phyloP scores from a whole-genome alignment of 2,113 vertebrate genomes.

The Mixornis gularis region DNA sequence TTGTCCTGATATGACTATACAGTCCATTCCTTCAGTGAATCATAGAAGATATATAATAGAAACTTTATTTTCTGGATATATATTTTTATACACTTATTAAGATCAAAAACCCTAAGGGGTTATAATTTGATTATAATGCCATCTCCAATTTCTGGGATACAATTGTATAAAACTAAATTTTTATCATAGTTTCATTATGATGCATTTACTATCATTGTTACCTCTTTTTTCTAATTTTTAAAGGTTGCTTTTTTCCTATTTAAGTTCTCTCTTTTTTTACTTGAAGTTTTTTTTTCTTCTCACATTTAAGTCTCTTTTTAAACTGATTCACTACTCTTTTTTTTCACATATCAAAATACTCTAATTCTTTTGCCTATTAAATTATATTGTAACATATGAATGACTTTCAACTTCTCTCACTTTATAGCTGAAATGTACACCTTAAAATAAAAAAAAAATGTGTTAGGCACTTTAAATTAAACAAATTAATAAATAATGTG shows the following conservation, averaged over 20 bases:
- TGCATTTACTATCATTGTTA: not conserved
- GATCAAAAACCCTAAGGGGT: not conserved
- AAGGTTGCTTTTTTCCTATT: not conserved
- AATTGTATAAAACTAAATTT: not conserved
- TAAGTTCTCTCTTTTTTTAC: not conserved
- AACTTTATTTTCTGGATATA: not conserved
- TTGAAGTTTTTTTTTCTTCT: not conserved
- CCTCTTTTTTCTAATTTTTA: not conserved
- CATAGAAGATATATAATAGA: not conserved
- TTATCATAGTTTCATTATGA: not conserved
- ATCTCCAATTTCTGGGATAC: not conserved
- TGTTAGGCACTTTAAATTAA: not conserved
- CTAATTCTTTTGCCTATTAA: not conserved
- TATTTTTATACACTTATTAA: not conserved
- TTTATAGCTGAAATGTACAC: not conserved
- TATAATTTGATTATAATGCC: not conserved
- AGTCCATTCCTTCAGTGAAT: not conserved
- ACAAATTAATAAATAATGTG: not conserved
- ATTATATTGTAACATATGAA: not conserved
- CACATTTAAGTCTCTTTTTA: not conserved
- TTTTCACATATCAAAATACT: not conserved
- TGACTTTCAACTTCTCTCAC: not conserved
- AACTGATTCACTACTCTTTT: not conserved
- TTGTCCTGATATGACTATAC: not conserved
- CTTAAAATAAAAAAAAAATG: not conserved